phyloP scores from a whole-genome alignment of 2,797 vertebrate species.

The Meriones psammophilus region DNA sequence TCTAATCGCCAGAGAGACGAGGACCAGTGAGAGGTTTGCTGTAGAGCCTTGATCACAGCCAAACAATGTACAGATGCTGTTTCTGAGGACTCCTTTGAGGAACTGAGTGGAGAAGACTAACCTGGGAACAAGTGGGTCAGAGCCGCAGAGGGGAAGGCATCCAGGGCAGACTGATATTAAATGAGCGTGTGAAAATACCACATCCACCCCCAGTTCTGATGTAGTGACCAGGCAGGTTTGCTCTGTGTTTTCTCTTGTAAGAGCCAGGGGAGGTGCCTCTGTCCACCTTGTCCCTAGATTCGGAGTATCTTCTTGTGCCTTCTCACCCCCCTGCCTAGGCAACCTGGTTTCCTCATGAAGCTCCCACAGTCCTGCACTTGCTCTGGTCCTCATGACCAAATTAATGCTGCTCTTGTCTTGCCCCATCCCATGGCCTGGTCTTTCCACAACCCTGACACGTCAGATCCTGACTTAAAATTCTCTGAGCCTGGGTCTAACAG shows the following conservation, averaged over 20 bases:
- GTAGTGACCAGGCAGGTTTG: accelerated
- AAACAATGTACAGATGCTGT: not conserved
- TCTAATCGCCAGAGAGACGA: not conserved
- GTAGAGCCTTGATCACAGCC: not conserved
- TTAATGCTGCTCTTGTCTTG: not conserved
- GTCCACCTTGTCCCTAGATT: not conserved
- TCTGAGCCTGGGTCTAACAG: not conserved
- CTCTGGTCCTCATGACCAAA: not conserved
- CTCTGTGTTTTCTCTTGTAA: not conserved
- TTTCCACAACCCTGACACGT: not conserved
- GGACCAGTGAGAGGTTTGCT: not conserved
- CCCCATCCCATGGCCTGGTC: not conserved
- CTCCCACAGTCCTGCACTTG: too few relatives aligned
- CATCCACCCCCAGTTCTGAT: not conserved
- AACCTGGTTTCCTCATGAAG: not conserved
- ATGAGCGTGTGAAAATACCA: not conserved
- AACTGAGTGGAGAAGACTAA: not conserved
- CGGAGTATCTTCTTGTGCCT: not conserved
- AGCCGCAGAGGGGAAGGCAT: not conserved
- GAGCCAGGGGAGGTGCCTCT: not conserved
- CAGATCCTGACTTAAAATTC: not conserved
- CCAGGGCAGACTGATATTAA: accelerated
- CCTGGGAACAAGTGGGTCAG: not conserved
- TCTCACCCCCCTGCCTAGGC: not conserved
- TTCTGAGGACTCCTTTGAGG: not conserved